Conservation (phyloP, 2,113 vertebrate genomes). For the Jacana jacana region DNA sequence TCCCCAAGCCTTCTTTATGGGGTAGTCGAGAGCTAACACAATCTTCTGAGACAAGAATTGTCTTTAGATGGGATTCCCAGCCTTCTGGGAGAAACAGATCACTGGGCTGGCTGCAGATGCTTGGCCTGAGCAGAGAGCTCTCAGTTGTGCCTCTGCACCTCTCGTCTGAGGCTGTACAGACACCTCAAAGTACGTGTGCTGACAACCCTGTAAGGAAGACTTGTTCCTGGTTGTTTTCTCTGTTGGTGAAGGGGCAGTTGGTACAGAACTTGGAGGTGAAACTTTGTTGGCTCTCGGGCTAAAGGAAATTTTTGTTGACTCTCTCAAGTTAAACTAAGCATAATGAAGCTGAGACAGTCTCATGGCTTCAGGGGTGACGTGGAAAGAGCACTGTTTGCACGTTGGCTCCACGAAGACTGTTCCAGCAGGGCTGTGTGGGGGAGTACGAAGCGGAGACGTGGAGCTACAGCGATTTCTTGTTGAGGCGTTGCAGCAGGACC, state of each 20-base stretch:
- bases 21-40: background rate
- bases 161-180: background rate
- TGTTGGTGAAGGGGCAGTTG: background rate
- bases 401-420: background rate
- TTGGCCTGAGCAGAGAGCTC: background rate
- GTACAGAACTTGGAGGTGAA: background rate
- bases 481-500: background rate
- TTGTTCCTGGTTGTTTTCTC: background rate
- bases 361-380: background rate
- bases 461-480: background rate
- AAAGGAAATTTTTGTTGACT: background rate
- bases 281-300: constrained; percentile 8
- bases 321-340: background rate
- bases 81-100: background rate
- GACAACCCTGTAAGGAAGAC: background rate
- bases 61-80: background rate
- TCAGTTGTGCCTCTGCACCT: background rate
- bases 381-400: accelerated
- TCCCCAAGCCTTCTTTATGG: background rate
- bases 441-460: too few species aligned
- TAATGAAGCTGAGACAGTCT: background rate
- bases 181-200: accelerated
- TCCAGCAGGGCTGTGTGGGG: background rate
- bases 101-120: background rate
- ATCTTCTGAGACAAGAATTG: background rate